Evolutionary conservation across 2,888 invertebrate species (phyloP).

Genomic region (Synanthedon formicaeformis): DNA sequence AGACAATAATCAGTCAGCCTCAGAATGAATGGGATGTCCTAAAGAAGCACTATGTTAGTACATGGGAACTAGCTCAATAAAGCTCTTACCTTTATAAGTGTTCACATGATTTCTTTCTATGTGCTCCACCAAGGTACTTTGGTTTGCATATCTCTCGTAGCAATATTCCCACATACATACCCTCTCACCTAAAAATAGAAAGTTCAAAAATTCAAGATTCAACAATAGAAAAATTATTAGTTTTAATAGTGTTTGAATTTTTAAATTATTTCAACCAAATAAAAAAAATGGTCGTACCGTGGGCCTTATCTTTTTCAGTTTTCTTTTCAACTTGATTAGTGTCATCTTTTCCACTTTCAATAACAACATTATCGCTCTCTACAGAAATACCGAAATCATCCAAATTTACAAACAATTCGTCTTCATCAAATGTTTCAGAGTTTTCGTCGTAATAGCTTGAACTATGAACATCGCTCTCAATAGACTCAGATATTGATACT

Average conservation of each 20-base stretch:
- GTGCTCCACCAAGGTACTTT: constrained; percentile 83
- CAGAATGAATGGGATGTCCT: no score
- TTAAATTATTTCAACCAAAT: neutral
- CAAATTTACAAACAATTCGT: constrained; percentile 57
- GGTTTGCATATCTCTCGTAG: constrained; percentile 81
- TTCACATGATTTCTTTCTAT: constrained; percentile 92
- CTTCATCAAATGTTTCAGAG: constrained; percentile 56
- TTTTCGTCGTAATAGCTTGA: constrained; percentile 55
- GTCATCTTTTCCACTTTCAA: constrained; percentile 10
- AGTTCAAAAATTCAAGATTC: no score
- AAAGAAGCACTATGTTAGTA: no score
- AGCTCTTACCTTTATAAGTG: constrained; percentile 73
- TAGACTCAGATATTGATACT: constrained; percentile 51
- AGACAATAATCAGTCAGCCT: no score
- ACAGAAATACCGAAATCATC: constrained; percentile 56
- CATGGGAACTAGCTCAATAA: no score
- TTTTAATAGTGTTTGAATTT: neutral
- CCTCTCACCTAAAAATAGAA: constrained; percentile 46
- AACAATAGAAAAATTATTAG: no score
- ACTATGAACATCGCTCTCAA: constrained; percentile 58
- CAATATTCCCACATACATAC: constrained; percentile 90
- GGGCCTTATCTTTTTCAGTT: constrained; percentile 37
- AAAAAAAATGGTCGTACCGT: constrained; percentile 27
- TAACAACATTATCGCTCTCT: constrained; percentile 26
- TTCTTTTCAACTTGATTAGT: constrained; percentile 23